Conservation (phyloP, 2,113 vertebrate genomes). For the Chloebia gouldiae region DNA sequence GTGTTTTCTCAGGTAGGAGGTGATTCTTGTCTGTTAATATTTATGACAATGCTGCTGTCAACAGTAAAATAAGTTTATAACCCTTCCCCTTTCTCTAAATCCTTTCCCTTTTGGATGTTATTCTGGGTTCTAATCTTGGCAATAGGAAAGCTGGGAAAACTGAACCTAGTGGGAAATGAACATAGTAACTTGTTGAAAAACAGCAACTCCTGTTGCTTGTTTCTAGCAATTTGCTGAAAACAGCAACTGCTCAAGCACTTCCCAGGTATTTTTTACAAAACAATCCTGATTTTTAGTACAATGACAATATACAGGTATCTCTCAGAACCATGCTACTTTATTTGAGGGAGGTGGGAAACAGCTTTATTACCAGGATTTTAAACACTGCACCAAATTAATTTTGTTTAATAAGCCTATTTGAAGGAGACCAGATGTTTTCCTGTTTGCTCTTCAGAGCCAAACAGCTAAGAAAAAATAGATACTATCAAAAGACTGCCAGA, state of each 20-base stretch:
- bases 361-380: background rate
- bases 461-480: background rate
- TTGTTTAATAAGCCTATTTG: background rate
- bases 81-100: conserved; percentile 36
- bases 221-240: background rate
- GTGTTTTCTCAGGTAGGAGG: conserved; percentile 6
- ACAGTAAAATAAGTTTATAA: conserved; percentile 59
- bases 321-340: background rate
- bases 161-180: background rate
- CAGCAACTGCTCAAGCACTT: background rate
- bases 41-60: conserved; percentile 59
- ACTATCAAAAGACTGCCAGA: background rate
- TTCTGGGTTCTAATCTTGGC: background rate
- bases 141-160: background rate
- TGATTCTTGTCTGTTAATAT: conserved; percentile 60
- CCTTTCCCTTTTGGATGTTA: conserved; percentile 44
- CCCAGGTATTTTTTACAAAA: background rate
- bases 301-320: background rate
- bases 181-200: conserved; percentile 13
- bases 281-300: background rate
- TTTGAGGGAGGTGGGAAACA: background rate
- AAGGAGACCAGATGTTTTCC: background rate
- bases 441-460: background rate
- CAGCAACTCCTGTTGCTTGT: background rate
- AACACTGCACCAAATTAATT: background rate